Conservation (phyloP, 2,888 invertebrate genomes). For the Phytoseiulus persimilis region DNA sequence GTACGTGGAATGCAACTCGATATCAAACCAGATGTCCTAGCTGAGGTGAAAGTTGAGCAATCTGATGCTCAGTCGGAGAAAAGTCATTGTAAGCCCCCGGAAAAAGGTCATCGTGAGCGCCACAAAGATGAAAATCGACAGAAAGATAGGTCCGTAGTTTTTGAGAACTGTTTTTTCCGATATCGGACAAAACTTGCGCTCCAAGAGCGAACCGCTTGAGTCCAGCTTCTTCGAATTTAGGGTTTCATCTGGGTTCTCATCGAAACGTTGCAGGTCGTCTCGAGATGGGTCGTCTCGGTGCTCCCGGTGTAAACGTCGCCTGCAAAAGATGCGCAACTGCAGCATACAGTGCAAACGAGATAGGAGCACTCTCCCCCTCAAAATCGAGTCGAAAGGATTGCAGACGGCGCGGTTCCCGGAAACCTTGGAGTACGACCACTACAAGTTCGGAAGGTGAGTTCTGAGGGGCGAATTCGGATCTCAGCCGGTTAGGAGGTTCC, state of each 20-base stretch:
- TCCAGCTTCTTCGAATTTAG: no score
- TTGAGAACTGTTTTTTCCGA: no score
- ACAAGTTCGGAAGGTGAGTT: conserved; percentile 44
- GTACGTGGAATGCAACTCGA: neutral
- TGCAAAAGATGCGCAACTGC: conserved; percentile 42
- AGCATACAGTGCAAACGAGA: conserved; percentile 44
- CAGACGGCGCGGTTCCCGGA: conserved; percentile 45
- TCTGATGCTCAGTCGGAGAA: neutral
- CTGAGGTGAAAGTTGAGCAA: neutral
- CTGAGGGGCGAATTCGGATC: no score
- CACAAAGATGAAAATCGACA: conserved; percentile 28
- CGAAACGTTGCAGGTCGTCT: neutral
- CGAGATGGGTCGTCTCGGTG: conserved; percentile 39
- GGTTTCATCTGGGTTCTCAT: neutral
- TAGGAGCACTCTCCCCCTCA: conserved; percentile 39
- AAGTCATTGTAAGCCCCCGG: neutral
- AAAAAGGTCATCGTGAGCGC: neutral
- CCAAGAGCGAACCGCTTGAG: no score
- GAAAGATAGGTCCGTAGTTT: conserved; percentile 13
- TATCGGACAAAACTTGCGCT: no score
- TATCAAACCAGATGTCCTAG: neutral
- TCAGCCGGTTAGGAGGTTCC: no score
- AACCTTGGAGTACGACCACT: conserved; percentile 44
- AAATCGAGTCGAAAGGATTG: conserved; percentile 44
- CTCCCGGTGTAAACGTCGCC: conserved; percentile 42